Base-by-base conservation (phyloP, 2,113 vertebrate species). In the Notiomystis cincta region DNA sequence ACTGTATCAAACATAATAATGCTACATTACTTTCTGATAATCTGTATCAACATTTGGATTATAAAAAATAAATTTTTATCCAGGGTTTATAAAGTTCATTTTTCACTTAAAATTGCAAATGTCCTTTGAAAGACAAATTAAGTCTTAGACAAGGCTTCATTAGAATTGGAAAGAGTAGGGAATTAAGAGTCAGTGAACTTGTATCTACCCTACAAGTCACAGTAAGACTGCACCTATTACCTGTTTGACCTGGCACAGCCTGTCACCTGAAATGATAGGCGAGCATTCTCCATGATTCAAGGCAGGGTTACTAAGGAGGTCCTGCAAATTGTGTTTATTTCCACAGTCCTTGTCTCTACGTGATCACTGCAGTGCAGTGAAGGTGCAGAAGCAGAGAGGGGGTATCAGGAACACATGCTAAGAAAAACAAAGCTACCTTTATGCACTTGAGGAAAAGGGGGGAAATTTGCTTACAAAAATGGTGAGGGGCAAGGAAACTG, bases 301-400 rank as follows among this genome's bases (percentile, higher is more conserved):
- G n/a, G 24, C 12, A 64, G 4, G 3, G 7, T 25, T 18, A 18
- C 8, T 28, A 18, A 56, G 47, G 3, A 1, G 2, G 11, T 15
- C 28, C 75, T 61, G 22, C 24, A 28, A 60, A 53, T 8, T 13
- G 3, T 24, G 14, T 37, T 50, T 53, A 13, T 57, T 25, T 45
- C 25, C 47, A 54, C 19, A 37, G 44, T 24, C 16, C 30, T 47
- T 67, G 38, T 31, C 12, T 85, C 1, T 35, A 0, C 0, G 1
- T 30, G 57, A 48, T 35, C 27, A 7, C 7, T 31, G 44, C n/a
- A 27, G 7, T 11, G 18, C 15, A 44, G 13, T 5, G 23, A 45
- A 77, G 42, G 18, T 42, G 27, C n/a, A 42, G 40, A 65, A 45
- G 7, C 1, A 65, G 42, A 50, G 10, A 61, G 20, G 8, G 14